Base-by-base conservation (phyloP, 2,888 invertebrate genomes). In the Leptogaster cylindrica region DNA sequence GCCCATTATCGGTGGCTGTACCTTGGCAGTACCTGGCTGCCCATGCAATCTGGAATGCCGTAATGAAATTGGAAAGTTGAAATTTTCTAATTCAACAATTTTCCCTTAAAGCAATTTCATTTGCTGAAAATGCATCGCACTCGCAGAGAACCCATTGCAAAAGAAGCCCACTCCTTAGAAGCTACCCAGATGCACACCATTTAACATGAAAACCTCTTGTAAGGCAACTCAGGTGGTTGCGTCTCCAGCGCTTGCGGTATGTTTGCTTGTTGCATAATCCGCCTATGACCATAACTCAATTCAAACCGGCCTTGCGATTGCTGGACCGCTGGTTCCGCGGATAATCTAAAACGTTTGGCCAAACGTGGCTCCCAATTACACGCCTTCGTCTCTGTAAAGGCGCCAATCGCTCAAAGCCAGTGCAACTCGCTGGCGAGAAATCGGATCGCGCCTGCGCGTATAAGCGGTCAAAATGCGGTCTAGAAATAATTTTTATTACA, bases 291-390 rank as follows among this genome's bases (percentile, higher is more conserved):
- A 52, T 52, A 52, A 52, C 33, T 52, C 31, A 31, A 52, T 31
- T 52, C 52, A 52, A 52, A 52, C 52, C 52, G 52, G 52, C 52
- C 52, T 33, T 52, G 51, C 52, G 33, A 52, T 52, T 52, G 27
- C 52, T 31, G 18, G 33, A 12, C 52, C 52, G 3, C 10, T n/a
- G 52, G 33, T 52, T 31, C 33, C 18, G 31, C 33, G 31, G 18
- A 52, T 52, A 52, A 52, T 52, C 28, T 31, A 31, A 28, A 31
- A 10, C 31, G 52, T 3, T 18, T 33, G 16, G 31, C 10, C 7
- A 18, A 52, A 20, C 33, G 16, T 18, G 33, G 33, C n/a, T 52
- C n/a, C 31, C 31, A 33, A 52, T 52, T 52, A 31, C 52, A 52
- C 52, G 52, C 52, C 52, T 52, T 52, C 52, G 31, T 33, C 52